Base-by-base conservation (phyloP, 2,797 vertebrate genomes). In the Propithecus perrieri region DNA sequence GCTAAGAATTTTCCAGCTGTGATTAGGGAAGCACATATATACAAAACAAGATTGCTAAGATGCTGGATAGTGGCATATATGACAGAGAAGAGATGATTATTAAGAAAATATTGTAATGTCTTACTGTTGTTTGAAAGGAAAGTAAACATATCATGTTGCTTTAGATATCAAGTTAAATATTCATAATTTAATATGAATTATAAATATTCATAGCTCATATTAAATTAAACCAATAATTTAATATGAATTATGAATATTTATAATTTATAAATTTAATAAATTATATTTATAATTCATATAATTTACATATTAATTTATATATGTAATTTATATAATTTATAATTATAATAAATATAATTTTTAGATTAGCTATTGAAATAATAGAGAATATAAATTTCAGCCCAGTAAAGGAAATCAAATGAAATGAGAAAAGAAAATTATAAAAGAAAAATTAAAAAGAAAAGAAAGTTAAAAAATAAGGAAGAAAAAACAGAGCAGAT, bases 311-410 rank as follows among this genome's bases (percentile, higher is more conserved):
- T 43, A 43, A 43, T 43, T 43, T 43, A 43, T 43, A 43, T 7
- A 43, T 43, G 7, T 43, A 43, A 43, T 43, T 43, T 43, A 8
- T 43, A 48, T 50, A 50, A 50, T 50, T 50, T 50, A 50, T 17
- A 50, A 50, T 50, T 50, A 50, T 50, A 50, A 50, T 50, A 50
- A 50, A 12, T 80, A 69, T 75, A 93, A 75, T 85, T 83, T 94
- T 28, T 80, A 79, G 22, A 65, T 90, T 79, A 93, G n/a, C 46
- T 35, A 50, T 14, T 80, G 33, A 88, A 91, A 76, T 85, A 89
- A 72, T 46, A 83, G 28, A 72, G n/a, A 3, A 59, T 46, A 46
- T 30, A 91, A 61, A 89, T 85, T 95, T 91, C 41, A 96, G 85
- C 50, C 2, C 30, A 84, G 11, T 59, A 63, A 53, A 95, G 17